These are phyloP conservation scores for Argyresthia albistria DNA, from an alignment of 2,888 invertebrate genomes.

Conservation along the genomic window DNA sequence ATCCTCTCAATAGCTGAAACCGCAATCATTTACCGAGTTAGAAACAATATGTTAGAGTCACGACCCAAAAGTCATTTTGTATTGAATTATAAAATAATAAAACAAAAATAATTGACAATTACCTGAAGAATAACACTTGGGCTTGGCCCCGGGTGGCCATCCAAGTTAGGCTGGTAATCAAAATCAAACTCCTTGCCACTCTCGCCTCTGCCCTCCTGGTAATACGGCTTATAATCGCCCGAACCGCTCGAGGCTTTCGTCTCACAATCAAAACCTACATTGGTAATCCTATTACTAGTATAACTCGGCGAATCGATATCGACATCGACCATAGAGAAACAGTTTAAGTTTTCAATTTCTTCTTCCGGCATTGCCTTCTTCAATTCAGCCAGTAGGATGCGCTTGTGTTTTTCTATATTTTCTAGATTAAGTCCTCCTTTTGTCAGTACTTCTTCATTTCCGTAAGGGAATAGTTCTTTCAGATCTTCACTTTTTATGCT, in stretches of 20 bases:
- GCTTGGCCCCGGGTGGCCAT: conserved; percentile 90
- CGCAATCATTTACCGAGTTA: no score
- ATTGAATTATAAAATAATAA: no score
- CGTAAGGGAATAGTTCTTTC: conserved; percentile 43
- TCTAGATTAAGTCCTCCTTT: conserved; percentile 41
- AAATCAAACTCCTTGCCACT: conserved; percentile 78
- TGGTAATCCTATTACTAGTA: conserved; percentile 41
- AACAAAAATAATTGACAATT: conserved; percentile 5
- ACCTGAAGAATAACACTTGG: conserved; percentile 93
- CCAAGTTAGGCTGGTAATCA: conserved; percentile 86
- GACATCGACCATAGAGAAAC: conserved; percentile 62
- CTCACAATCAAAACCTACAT: conserved; percentile 51
- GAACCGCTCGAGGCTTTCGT: conserved; percentile 20
- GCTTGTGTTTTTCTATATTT: conserved; percentile 50
- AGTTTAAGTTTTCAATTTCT: conserved; percentile 39
- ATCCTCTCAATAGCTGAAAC: no score
- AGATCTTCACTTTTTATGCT: conserved; percentile 5
- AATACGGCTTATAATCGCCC: conserved; percentile 37
- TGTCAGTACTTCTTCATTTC: conserved; percentile 18
- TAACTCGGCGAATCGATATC: conserved; percentile 44
- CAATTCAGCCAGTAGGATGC: conserved; percentile 27
- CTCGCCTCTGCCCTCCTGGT: conserved; percentile 29
- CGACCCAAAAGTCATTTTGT: no score
- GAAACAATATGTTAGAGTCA: no score
- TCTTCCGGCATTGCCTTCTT: conserved; percentile 27